Conservation (phyloP, 2,888 invertebrate genomes). For the Meiosimyza decipiens region DNA sequence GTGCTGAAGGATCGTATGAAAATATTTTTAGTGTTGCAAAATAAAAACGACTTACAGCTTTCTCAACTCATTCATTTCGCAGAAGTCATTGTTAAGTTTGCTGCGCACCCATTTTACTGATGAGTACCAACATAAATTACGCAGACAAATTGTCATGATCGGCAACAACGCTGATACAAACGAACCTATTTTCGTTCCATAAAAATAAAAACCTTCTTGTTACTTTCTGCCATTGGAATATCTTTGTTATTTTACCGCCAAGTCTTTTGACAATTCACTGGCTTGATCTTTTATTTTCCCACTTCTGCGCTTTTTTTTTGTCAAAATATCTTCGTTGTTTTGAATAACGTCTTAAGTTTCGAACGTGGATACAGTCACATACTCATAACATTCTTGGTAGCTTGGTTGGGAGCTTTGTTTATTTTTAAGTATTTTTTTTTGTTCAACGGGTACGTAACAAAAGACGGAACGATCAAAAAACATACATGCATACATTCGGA, state of each 20-base stretch:
- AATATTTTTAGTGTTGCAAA: too few species aligned
- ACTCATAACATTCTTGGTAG: too few species aligned
- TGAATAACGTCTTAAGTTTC: neutral
- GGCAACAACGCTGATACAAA: neutral
- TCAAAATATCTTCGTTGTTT: constrained; percentile 3
- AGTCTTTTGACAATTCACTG: neutral
- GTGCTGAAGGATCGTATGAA: too few species aligned
- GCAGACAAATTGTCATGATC: constrained; percentile 14
- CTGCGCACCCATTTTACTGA: neutral
- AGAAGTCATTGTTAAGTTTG: neutral
- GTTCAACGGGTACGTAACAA: too few species aligned
- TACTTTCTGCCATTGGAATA: neutral
- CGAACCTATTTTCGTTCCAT: neutral
- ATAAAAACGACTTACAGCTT: neutral
- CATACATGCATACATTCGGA: neutral
- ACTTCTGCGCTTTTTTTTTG: constrained; percentile 4
- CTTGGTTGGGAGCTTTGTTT: neutral
- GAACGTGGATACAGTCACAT: too few species aligned
- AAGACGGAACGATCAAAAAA: too few species aligned
- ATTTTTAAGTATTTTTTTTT: neutral
- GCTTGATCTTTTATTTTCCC: neutral
- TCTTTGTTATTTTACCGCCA: constrained; percentile 6
- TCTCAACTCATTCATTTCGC: neutral
- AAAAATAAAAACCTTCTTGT: too few species aligned
- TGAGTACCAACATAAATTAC: neutral